Evolutionary conservation across 1,140 invertebrate genomes (phyloP).

Genomic region (Copidosoma floridanum): DNA sequence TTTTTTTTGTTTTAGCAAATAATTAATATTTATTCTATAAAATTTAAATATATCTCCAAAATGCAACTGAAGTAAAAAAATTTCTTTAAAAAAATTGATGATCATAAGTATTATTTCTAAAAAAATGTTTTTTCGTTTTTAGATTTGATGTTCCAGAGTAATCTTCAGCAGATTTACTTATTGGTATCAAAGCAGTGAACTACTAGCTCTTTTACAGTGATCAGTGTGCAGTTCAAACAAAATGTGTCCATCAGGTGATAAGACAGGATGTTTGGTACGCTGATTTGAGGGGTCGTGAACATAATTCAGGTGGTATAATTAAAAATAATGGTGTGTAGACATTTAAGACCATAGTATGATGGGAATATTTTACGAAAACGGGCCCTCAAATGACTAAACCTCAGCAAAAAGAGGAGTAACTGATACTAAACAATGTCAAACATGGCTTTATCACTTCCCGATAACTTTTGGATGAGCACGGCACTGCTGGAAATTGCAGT

Average conservation of each 20-base stretch:
- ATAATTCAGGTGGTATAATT: slow-evolving; percentile 11
- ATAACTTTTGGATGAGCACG: slow-evolving; percentile 89
- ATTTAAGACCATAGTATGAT: slow-evolving; percentile 54
- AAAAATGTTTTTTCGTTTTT: too few relatives aligned
- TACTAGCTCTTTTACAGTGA: too few relatives aligned
- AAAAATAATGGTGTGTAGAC: slow-evolving; percentile 10
- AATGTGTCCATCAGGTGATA: slow-evolving; percentile 27
- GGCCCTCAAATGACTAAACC: slow-evolving; percentile 93
- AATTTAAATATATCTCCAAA: too few relatives aligned
- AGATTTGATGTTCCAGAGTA: too few relatives aligned
- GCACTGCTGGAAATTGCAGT: slow-evolving; percentile 86
- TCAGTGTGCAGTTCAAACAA: slow-evolving; percentile 18
- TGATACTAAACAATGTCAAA: slow-evolving; percentile 91
- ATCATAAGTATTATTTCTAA: too few relatives aligned
- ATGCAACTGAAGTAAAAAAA: too few relatives aligned
- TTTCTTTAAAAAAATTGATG: too few relatives aligned
- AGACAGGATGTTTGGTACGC: slow-evolving; percentile 3
- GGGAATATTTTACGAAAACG: slow-evolving; percentile 82
- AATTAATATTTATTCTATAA: too few relatives aligned
- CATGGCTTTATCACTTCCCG: slow-evolving; percentile 88
- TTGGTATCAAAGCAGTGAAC: too few relatives aligned
- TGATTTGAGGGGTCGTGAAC: slow-evolving; percentile 23
- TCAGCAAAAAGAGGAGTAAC: slow-evolving; percentile 96
- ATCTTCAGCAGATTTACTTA: too few relatives aligned
- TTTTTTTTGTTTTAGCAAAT: too few relatives aligned